Evolutionary conservation across 2,113 vertebrate genomes (phyloP).

Genomic region (Ceyx melanurus): DNA sequence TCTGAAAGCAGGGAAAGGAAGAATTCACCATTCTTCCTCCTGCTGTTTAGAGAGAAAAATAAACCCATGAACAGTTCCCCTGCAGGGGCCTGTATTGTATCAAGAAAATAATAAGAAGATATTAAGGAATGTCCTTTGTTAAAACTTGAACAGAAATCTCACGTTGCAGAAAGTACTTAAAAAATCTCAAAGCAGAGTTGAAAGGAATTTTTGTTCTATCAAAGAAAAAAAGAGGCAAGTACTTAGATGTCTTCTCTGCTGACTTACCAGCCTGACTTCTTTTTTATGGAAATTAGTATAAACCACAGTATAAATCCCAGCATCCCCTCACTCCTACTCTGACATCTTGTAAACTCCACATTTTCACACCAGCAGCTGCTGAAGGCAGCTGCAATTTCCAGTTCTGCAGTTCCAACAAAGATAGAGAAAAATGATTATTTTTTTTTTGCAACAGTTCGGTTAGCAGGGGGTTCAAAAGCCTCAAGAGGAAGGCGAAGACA

Average conservation of each 20-base stretch:
- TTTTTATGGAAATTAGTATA: not conserved
- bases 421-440: not conserved
- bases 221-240: not conserved
- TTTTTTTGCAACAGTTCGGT: not conserved
- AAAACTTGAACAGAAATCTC: not conserved
- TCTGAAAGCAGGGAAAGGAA: not conserved
- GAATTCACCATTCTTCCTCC: not conserved
- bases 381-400: not conserved
- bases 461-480: not conserved
- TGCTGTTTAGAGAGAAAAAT: not conserved
- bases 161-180: not conserved
- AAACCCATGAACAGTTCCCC: not conserved
- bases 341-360: not conserved
- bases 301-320: not conserved
- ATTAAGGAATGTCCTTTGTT: not conserved
- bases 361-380: not conserved
- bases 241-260: not conserved
- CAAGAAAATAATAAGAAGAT: not conserved
- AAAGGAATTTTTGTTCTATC: not conserved
- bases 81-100: not conserved
- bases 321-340: conserved; percentile 6
- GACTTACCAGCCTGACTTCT: not conserved
- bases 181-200: not conserved
- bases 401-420: not conserved
- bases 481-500: not conserved